phyloP scores from a whole-genome alignment of 2,113 vertebrate genomes.

The Rhabdomys dilectus region DNA sequence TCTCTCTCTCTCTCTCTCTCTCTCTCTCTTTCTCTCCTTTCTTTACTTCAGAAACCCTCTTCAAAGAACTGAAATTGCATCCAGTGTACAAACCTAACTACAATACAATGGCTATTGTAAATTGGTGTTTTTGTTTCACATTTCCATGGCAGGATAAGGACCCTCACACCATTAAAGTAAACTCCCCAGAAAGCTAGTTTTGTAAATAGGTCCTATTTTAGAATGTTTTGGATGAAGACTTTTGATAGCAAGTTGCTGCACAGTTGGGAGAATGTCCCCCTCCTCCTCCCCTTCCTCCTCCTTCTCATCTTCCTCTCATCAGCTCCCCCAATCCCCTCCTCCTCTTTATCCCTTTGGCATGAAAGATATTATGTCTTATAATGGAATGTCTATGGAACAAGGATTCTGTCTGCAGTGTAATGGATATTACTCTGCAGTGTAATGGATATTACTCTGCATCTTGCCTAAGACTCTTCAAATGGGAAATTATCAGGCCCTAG shows the following conservation, averaged over 20 bases:
- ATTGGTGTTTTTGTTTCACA: background rate
- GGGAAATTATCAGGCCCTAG: background rate
- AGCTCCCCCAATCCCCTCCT: too few species aligned
- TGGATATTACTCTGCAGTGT: background rate
- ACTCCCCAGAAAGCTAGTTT: background rate
- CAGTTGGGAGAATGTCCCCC: background rate
- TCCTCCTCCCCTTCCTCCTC: background rate
- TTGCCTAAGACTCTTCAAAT: conserved; percentile 10
- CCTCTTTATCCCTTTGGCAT: background rate
- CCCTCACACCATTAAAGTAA: background rate
- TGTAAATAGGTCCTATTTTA: background rate
- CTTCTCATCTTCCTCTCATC: background rate
- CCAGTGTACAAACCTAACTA: background rate
- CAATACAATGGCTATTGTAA: too few species aligned
- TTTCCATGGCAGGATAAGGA: background rate
- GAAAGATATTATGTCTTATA: background rate
- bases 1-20: background rate
- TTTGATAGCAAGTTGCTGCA: background rate
- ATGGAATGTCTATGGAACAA: background rate
- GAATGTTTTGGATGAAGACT: background rate
- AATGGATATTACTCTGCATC: background rate
- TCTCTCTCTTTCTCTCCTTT: background rate
- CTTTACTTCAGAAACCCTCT: background rate
- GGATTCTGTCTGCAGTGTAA: background rate
- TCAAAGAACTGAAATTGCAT: background rate